Evolutionary conservation across 2,888 invertebrate genomes (phyloP).

Genomic region (Clivina fossor): DNA sequence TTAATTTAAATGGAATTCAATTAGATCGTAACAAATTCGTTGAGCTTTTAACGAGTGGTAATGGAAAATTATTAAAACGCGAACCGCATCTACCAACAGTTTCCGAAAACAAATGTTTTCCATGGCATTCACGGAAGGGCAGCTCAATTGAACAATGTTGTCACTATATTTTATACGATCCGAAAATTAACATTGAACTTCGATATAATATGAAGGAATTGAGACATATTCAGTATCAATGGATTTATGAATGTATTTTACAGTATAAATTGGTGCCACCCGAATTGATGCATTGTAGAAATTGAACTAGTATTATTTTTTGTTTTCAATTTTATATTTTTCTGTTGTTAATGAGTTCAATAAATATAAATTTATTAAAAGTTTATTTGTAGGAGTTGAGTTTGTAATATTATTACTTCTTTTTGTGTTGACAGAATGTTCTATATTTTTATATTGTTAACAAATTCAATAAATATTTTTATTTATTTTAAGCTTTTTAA

Average conservation of each 20-base stretch:
- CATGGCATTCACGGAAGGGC: slow-evolving; percentile 11
- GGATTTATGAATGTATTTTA: slow-evolving; percentile 14
- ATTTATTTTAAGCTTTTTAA: too few species aligned
- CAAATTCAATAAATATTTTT: too few species aligned
- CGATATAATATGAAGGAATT: slow-evolving; percentile 15
- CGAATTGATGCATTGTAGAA: too few species aligned
- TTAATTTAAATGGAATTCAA: neutral
- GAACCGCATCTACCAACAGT: slow-evolving; percentile 12
- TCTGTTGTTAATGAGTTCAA: too few species aligned
- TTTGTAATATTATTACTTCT: too few species aligned
- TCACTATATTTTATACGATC: slow-evolving; percentile 15
- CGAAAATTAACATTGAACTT: neutral
- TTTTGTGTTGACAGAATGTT: too few species aligned
- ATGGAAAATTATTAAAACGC: slow-evolving; percentile 11
- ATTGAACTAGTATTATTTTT: too few species aligned
- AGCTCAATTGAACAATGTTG: neutral
- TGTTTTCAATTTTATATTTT: too few species aligned
- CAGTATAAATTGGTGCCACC: slow-evolving; percentile 13
- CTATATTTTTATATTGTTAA: too few species aligned
- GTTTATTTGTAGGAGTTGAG: too few species aligned
- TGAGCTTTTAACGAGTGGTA: neutral
- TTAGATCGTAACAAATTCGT: neutral
- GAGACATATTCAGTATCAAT: slow-evolving; percentile 18
- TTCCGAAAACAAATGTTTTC: neutral
- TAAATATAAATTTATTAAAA: too few species aligned